These are phyloP conservation scores for Acrocephalus arundinaceus DNA, from an alignment of 2,113 vertebrate species.

Conservation along the genomic window DNA sequence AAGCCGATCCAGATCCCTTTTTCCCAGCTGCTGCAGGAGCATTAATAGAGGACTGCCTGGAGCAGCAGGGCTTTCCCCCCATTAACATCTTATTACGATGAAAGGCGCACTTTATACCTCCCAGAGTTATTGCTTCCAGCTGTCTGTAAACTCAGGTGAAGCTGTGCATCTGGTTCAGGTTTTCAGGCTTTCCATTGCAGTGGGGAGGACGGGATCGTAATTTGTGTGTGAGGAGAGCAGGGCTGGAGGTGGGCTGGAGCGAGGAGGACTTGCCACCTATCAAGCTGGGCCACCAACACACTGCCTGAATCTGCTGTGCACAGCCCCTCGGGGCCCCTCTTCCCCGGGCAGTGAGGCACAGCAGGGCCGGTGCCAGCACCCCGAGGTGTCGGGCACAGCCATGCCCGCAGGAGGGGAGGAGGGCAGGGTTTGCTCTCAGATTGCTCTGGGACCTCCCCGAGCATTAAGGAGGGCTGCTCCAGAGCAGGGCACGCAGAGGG, in stretches of 20 bases:
- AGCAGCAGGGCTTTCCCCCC: neutral
- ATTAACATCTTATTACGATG: slow-evolving; percentile 47
- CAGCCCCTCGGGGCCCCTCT: neutral
- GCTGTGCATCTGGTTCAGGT: slow-evolving; percentile 28
- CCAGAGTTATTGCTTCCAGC: slow-evolving; percentile 48
- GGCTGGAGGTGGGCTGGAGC: neutral
- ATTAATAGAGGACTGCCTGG: neutral
- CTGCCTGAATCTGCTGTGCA: neutral
- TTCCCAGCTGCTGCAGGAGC: neutral
- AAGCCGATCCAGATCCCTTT: neutral
- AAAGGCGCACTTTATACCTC: slow-evolving; percentile 25
- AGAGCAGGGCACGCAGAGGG: neutral
- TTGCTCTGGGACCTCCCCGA: neutral
- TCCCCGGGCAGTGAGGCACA: rapidly evolving
- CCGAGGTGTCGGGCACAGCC: rapidly evolving
- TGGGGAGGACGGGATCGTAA: neutral
- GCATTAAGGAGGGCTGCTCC: neutral
- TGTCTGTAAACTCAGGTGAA: slow-evolving; percentile 39
- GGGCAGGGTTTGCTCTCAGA: neutral
- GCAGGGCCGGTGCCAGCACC: rapidly evolving
- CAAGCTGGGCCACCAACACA: neutral
- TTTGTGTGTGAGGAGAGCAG: neutral
- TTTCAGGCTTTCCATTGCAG: neutral
- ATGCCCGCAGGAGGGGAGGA: rapidly evolving
- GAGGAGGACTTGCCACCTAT: neutral